Evolutionary conservation across 2,797 vertebrate genomes (phyloP).

Genomic region (Artibeus jamaicensis): DNA sequence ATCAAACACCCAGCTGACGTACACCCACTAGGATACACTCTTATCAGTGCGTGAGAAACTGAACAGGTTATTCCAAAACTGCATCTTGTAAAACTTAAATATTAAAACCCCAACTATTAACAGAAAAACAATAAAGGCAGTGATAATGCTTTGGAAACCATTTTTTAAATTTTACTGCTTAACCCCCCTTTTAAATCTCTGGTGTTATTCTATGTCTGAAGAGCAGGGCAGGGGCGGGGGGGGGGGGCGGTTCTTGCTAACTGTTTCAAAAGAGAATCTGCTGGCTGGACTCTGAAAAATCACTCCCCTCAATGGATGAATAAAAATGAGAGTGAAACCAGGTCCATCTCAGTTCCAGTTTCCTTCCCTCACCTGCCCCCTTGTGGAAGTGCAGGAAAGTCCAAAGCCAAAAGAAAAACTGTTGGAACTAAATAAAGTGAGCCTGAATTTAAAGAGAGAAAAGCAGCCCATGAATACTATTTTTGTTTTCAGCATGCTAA

Average conservation of each 20-base stretch:
- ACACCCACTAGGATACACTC: not conserved
- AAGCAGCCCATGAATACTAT: not conserved
- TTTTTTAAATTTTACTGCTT: not conserved
- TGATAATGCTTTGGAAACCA: not conserved
- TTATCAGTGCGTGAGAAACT: not conserved
- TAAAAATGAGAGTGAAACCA: not conserved
- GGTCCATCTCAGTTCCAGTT: not conserved
- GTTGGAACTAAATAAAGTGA: not conserved
- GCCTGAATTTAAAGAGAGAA: not conserved
- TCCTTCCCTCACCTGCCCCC: constrained; percentile 57
- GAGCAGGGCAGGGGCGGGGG: not conserved
- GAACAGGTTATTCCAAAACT: not conserved
- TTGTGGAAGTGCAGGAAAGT: constrained; percentile 44
- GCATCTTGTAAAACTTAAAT: not conserved
- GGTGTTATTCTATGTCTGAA: not conserved
- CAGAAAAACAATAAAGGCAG: not conserved
- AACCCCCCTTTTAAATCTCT: not conserved
- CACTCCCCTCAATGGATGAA: not conserved
- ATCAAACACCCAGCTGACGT: not conserved
- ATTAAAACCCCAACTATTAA: not conserved
- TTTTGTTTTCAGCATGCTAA: not conserved
- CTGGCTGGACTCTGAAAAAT: not conserved
- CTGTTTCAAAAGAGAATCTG: not conserved
- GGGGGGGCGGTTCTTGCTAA: no score
- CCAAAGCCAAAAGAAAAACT: not conserved